Evolutionary conservation across 1,140 invertebrate species (phyloP).

Genomic region (Lepidostoma basale): DNA sequence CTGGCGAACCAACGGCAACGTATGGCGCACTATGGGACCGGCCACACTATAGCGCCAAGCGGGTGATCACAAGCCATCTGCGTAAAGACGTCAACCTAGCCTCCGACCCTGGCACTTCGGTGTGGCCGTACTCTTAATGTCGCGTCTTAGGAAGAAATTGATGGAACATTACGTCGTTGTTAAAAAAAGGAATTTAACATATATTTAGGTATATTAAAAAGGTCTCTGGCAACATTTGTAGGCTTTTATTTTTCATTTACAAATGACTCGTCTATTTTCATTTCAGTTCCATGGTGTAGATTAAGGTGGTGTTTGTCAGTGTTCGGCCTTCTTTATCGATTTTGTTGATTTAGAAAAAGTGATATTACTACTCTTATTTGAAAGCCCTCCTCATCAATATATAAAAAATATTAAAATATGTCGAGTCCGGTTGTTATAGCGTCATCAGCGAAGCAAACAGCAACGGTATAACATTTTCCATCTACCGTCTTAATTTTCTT

Average conservation of each 20-base stretch:
- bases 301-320: constrained; percentile 33
- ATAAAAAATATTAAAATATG: constrained; percentile 26
- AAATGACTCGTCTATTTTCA: not conserved
- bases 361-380: constrained; percentile 20
- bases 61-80: too few species aligned
- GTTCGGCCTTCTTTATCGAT: constrained; percentile 33
- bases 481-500: not conserved
- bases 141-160: too few species aligned
- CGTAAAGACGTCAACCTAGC: too few species aligned
- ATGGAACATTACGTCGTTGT: too few species aligned
- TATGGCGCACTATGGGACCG: too few species aligned
- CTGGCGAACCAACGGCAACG: too few species aligned
- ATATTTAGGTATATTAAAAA: too few species aligned
- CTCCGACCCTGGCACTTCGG: too few species aligned
- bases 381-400: not conserved
- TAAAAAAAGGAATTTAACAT: too few species aligned
- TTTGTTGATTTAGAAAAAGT: constrained; percentile 33
- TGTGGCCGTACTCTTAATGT: too few species aligned
- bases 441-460: constrained; percentile 78
- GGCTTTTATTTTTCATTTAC: not conserved
- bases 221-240: too few species aligned
- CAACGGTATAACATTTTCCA: constrained; percentile 66
- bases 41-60: too few species aligned
- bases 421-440: constrained; percentile 74
- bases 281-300: not conserved